Percentiles rank a stretch among this genome's conserved stretches.
Evolutionary conservation across 2,888 invertebrate genomes (phyloP).

Genomic region (Morpho deidamia): DNA sequence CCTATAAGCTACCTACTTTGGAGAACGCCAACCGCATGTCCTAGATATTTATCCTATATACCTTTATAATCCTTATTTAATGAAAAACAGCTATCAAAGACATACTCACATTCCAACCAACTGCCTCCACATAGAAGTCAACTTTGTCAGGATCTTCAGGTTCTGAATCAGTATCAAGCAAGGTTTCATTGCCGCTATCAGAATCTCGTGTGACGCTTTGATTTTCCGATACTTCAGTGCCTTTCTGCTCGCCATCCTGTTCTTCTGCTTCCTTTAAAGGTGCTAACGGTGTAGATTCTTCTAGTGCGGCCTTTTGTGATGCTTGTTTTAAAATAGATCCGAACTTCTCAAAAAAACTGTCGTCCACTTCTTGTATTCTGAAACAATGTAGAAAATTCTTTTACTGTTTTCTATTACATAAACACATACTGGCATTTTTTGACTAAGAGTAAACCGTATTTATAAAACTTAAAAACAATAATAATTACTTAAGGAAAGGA

Average conservation of each 20-base stretch:
- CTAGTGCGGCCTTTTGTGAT: slow-evolving; percentile 76
- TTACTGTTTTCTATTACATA: too few relatives aligned
- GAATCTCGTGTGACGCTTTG: slow-evolving; percentile 54
- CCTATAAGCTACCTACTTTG: too few relatives aligned
- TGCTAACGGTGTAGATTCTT: slow-evolving; percentile 76
- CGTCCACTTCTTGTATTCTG: slow-evolving; percentile 90
- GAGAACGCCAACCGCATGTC: too few relatives aligned
- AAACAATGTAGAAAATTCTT: slow-evolving; percentile 30
- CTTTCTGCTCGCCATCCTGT: slow-evolving; percentile 60
- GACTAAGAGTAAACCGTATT: too few relatives aligned
- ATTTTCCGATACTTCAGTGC: slow-evolving; percentile 53
- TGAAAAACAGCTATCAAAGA: too few relatives aligned
- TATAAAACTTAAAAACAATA: too few relatives aligned
- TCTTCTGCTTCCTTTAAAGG: slow-evolving; percentile 67
- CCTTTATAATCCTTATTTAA: too few relatives aligned
- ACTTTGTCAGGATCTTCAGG: slow-evolving; percentile 80
- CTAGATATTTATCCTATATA: background rate
- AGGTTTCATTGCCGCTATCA: slow-evolving; percentile 76
- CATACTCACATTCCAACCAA: slow-evolving; percentile 87
- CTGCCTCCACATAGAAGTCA: slow-evolving; percentile 80
- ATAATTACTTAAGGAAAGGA: too few relatives aligned
- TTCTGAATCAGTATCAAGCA: slow-evolving; percentile 82
- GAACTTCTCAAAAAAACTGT: slow-evolving; percentile 90
- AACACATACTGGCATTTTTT: too few relatives aligned
- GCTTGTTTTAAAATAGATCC: slow-evolving; percentile 84